Percentiles rank a stretch among this genome's conserved stretches.
Conservation (phyloP, 2,797 vertebrate species). For the Acanthurus tractus region DNA sequence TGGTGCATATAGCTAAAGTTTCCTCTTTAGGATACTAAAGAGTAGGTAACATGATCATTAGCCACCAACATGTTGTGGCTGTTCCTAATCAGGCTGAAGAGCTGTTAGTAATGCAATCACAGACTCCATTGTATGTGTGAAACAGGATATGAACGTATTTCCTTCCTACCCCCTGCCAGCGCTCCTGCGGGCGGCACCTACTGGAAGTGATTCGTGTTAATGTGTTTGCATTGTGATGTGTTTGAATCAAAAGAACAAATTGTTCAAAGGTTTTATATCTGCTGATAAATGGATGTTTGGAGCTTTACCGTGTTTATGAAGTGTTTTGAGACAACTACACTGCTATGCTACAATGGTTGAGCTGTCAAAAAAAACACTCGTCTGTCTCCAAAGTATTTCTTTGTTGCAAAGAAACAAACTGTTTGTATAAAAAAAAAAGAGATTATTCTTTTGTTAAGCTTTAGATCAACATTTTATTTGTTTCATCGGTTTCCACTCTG, state of each 20-base stretch:
- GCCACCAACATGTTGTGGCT: background rate
- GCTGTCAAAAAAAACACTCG: background rate
- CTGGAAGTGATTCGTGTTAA: background rate
- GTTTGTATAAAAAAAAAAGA: background rate
- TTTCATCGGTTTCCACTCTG: constrained; percentile 2
- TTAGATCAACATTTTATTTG: background rate
- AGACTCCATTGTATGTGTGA: background rate
- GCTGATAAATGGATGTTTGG: background rate
- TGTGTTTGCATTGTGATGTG: background rate
- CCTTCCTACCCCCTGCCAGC: background rate
- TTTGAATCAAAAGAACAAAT: background rate
- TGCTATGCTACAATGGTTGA: too few species aligned
- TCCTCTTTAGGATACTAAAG: background rate
- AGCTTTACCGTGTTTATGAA: background rate
- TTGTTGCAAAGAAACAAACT: background rate
- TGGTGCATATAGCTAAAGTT: too few species aligned
- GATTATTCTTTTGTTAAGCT: constrained; percentile 5
- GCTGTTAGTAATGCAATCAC: background rate
- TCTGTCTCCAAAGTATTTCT: background rate
- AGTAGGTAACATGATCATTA: background rate
- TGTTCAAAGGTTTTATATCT: background rate
- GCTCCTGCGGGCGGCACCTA: background rate
- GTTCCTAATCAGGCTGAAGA: background rate
- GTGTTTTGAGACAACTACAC: background rate
- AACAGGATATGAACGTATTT: constrained; percentile 3